Base-by-base conservation (phyloP, 2,888 invertebrate species). In the Coenonympha glycerion region DNA sequence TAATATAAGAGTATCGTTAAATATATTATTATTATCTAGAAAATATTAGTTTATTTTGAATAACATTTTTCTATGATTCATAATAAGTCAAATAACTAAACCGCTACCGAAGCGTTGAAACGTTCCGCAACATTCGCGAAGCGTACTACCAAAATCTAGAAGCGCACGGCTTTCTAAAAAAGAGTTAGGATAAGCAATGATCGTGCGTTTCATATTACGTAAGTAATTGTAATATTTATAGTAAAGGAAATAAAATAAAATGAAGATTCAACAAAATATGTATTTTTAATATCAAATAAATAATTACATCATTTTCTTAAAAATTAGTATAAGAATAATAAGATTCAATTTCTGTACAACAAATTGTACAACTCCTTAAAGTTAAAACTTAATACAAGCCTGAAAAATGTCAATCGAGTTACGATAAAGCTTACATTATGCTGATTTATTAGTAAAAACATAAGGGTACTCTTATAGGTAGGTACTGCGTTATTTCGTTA, bases 81-180 rank as follows among this genome's bases (percentile, higher is more conserved):
- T n/a, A n/a, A 91, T 94, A 66, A 99, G 99, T 76, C 99, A 99
- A 0, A 90, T 98, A 44, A 98, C 99, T 0, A 92, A 94, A 57
- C 88, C 96, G 98, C 0, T 99, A 96, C 75, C 91, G 95, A 64
- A 96, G 94, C 66, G 90, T 94, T 2, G 93, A 94, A 64, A 95
- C 97, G 0, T 98, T 98, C 80, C 92, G 94, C 61, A 92, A 97
- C 8, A 91, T 99, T 5, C 89, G 98, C 9, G 94, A 96, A 65
- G 94, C 96, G 0, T 97, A 97, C 77, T 95, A 95, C 76, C 93
- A 95, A 66, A 95, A 95, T 70, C 69, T 97, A 44, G 95, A 96
- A 64, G 91, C 92, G 19, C 88, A 92, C 36, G 93, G 92, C 0
- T n/a, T n/a, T n/a, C n/a, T n/a, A n/a, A n/a, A n/a, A n/a, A n/a